Conservation (phyloP, 1,140 invertebrate genomes). For the Neodiprion virginianus region DNA sequence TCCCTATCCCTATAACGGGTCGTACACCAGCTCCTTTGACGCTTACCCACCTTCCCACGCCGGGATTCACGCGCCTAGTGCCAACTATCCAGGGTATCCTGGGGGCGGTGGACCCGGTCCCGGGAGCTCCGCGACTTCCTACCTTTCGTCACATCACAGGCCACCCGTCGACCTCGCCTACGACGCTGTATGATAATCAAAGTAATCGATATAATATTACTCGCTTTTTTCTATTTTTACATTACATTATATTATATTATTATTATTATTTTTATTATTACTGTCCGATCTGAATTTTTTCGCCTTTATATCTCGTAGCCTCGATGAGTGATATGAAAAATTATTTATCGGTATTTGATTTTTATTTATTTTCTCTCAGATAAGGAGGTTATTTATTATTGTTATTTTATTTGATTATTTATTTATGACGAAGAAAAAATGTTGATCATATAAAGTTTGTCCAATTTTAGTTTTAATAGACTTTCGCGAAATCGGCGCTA, state of each 20-base stretch:
- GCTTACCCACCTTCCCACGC: constrained; percentile 52
- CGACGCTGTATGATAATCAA: constrained; percentile 61
- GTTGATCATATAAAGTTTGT: no score
- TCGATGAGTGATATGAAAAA: background rate
- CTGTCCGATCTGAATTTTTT: background rate
- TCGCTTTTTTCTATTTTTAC: constrained; percentile 3
- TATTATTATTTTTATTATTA: background rate
- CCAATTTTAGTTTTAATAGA: no score
- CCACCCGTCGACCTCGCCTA: constrained; percentile 58
- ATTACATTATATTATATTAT: background rate
- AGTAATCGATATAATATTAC: constrained; percentile 32
- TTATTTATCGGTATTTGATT: background rate
- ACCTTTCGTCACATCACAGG: constrained; percentile 55
- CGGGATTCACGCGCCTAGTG: constrained; percentile 53
- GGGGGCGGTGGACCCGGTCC: constrained; percentile 37
- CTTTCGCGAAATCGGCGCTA: no score
- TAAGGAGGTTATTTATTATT: background rate
- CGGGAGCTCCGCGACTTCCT: constrained; percentile 52
- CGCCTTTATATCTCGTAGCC: background rate
- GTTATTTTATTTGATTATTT: background rate
- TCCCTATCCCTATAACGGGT: constrained; percentile 55
- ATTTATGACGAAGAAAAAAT: no score
- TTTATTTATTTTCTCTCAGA: background rate
- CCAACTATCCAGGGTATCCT: constrained; percentile 50
- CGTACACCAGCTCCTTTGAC: constrained; percentile 58